These are phyloP conservation scores for Microtus oregoni DNA, from an alignment of 2,113 vertebrate species.

Conservation along the genomic window DNA sequence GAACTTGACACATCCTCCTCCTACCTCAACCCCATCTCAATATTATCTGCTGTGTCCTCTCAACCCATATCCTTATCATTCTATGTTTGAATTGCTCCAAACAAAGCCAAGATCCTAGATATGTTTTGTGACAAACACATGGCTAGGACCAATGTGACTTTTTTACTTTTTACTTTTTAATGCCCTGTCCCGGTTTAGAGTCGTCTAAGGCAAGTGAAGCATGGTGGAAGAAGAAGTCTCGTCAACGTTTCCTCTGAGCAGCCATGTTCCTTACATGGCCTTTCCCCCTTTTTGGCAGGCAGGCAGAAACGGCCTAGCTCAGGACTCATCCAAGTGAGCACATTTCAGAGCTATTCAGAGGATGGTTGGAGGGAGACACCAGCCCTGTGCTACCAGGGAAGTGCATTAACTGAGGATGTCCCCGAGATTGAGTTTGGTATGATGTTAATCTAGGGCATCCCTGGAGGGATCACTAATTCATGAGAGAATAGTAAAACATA, in stretches of 20 bases:
- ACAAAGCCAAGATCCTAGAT: background rate
- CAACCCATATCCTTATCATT: background rate
- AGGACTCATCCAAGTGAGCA: conserved; percentile 59
- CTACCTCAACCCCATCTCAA: conserved; percentile 45
- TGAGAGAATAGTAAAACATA: conserved; percentile 21
- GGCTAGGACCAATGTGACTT: background rate
- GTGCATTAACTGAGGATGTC: conserved; percentile 36
- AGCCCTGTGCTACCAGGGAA: conserved; percentile 42
- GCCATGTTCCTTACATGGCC: conserved; percentile 60
- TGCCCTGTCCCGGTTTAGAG: conserved; percentile 20
- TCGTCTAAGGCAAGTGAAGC: conserved; percentile 18
- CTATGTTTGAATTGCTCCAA: conserved; percentile 52
- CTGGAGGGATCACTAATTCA: conserved; percentile 12
- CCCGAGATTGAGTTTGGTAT: background rate
- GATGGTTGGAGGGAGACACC: conserved; percentile 43
- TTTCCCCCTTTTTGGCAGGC: conserved; percentile 65
- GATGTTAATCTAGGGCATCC: conserved; percentile 19
- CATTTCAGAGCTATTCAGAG: conserved; percentile 59
- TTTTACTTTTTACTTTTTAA: conserved; percentile 72
- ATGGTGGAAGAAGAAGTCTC: conserved; percentile 2
- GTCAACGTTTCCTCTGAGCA: conserved; percentile 65
- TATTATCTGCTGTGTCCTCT: background rate
- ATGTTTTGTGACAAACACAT: conserved; percentile 43
- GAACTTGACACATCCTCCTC: conserved; percentile 64
- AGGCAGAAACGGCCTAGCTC: conserved; percentile 64